Base-by-base conservation (phyloP, 2,888 invertebrate genomes). In the Phasia obesa region DNA sequence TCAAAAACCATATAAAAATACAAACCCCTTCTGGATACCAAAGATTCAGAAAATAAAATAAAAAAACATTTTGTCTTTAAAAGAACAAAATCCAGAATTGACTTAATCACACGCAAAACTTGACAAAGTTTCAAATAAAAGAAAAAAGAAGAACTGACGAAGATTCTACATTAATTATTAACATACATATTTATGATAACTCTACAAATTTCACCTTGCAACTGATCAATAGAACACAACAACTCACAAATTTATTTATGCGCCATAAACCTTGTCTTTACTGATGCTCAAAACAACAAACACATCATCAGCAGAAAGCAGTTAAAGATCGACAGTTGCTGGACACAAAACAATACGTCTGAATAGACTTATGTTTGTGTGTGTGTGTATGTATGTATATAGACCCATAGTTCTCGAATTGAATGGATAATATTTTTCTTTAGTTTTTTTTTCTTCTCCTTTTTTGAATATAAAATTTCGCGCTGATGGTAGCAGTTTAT, bases 401-500 rank as follows among this genome's bases (percentile, higher is more conserved):
- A 17, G 31, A 38, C 11, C 69, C 15, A 23, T 23, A 27, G 35
- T 19, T n/a, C n/a, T n/a, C n/a, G n/a, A n/a, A 65, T 51, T 76
- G 70, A 65, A 70, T 70, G 74, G 70, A 65, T 71, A 44, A 42
- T 42, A n/a, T 42, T n/a, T 42, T 42, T 42, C 0, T 42, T 42
- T 13, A 38, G 13, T 35, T 71, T 57, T 15, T 7, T 23, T 35
- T 59, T 17, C 6, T 67, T 17, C 51, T 5, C 25, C 23, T 25
- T 19, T 81, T 81, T 71, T 60, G 79, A 83, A 79, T 79, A 79
- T 71, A 79, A 86, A 85, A 76, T 77, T 84, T 84, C 85, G 84
- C 85, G 85, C 83, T 79, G 75, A 65, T 83, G 82, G 78, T 83
- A 86, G 87, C 84, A 87, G 86, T 87, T 87, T 84, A 86, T 86